A percentile compares a stretch with the other conserved stretches of the same genome.
Conservation (phyloP, 1,140 invertebrate genomes). For the Orius insidiosus region DNA sequence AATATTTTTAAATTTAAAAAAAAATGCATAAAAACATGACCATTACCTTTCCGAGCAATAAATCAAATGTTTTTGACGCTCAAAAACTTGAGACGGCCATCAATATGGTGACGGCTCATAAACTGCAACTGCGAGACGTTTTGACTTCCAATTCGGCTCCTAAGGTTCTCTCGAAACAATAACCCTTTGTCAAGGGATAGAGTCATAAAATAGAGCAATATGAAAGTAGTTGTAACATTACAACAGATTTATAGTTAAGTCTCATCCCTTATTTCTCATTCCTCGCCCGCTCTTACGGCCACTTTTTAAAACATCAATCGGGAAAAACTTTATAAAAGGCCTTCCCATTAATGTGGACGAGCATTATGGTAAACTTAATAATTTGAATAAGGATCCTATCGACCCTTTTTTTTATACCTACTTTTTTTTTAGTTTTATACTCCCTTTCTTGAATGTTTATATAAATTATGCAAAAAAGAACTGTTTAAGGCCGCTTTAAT, state of each 20-base stretch:
- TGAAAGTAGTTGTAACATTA: conserved; percentile 12
- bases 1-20: too few species aligned
- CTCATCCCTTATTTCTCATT: conserved; percentile 1
- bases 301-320: conserved; percentile 11
- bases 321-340: conserved; percentile 9
- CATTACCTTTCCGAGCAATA: too few species aligned
- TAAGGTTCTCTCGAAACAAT: conserved; percentile 5
- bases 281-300: background rate
- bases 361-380: conserved; percentile 17
- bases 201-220: conserved; percentile 4
- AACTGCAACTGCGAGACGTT: too few species aligned
- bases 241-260: conserved; percentile 4
- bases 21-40: too few species aligned
- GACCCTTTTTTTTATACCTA: background rate
- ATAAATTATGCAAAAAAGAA: conserved; percentile 13
- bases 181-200: conserved; percentile 9
- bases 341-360: conserved; percentile 3
- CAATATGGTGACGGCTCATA: too few species aligned
- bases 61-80: too few species aligned
- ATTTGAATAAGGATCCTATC: conserved; percentile 15
- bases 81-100: too few species aligned
- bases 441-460: conserved; percentile 10
- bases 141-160: too few species aligned
- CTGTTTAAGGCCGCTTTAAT: too few species aligned
- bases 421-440: conserved; percentile 14